phyloP scores from a whole-genome alignment of 2,797 vertebrate genomes.

The Epinephelus malabaricus region DNA sequence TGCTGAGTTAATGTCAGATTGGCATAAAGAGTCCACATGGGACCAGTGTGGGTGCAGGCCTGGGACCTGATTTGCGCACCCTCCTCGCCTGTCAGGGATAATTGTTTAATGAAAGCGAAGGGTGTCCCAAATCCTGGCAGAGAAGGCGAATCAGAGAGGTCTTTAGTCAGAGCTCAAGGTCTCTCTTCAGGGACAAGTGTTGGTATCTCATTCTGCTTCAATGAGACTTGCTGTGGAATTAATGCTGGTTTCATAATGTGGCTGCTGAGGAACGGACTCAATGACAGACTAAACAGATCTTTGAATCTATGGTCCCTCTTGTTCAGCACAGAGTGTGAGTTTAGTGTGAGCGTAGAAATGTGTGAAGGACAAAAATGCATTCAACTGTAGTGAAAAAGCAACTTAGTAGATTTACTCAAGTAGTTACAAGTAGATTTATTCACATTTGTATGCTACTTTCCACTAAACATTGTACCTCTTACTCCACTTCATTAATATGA shows the following conservation, averaged over 20 bases:
- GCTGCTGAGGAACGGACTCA: background rate
- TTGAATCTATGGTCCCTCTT: too few species aligned
- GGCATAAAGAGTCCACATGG: constrained; percentile 66
- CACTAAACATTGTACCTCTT: too few species aligned
- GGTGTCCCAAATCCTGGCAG: constrained; percentile 60
- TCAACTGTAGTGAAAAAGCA: too few species aligned
- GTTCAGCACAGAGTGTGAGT: too few species aligned
- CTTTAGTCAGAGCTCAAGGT: constrained; percentile 55
- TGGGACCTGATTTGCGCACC: constrained; percentile 42
- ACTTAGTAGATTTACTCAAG: too few species aligned
- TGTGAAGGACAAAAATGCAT: too few species aligned
- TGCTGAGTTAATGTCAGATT: constrained; percentile 63
- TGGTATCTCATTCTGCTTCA: constrained; percentile 18
- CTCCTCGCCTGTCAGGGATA: constrained; percentile 52
- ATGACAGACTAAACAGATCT: background rate
- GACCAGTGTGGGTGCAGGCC: constrained; percentile 38
- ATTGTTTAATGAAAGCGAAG: constrained; percentile 64
- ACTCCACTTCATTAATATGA: too few species aligned
- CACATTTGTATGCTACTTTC: too few species aligned
- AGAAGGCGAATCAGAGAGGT: constrained; percentile 50
- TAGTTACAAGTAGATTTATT: too few species aligned
- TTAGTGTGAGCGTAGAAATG: too few species aligned
- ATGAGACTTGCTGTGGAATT: background rate
- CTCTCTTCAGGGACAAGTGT: constrained; percentile 25
- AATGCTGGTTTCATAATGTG: background rate